Conservation (phyloP, 1,140 invertebrate species). For the Drosophila arizonae region DNA sequence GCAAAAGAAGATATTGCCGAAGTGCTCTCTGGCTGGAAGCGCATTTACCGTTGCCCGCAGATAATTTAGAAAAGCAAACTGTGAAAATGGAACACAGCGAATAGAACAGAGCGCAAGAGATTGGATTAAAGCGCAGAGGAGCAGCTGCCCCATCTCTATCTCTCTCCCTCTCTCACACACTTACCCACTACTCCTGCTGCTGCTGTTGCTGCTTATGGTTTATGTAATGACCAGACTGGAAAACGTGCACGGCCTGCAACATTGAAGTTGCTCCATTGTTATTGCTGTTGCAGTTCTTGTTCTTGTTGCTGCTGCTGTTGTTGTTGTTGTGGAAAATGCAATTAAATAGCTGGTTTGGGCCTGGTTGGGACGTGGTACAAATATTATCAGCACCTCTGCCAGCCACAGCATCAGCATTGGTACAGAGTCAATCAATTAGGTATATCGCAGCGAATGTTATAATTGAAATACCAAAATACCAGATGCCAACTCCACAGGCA, state of each 20-base stretch:
- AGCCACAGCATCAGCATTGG: slow-evolving; percentile 2
- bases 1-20: slow-evolving; percentile 40
- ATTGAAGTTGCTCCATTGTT: slow-evolving; percentile 62
- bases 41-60: slow-evolving; percentile 72
- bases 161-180: too few species aligned
- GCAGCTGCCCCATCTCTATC: too few species aligned
- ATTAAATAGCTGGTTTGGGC: slow-evolving; percentile 62
- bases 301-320: background rate
- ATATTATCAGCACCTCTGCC: slow-evolving; percentile 70
- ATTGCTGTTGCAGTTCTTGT: slow-evolving; percentile 9
- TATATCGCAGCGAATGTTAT: slow-evolving; percentile 63
- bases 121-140: too few species aligned
- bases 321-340: slow-evolving; percentile 62
- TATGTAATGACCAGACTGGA: slow-evolving; percentile 58
- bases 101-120: too few species aligned
- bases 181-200: background rate
- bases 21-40: slow-evolving; percentile 20
- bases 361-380: slow-evolving; percentile 57
- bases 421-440: slow-evolving; percentile 71
- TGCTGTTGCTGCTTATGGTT: slow-evolving; percentile 64
- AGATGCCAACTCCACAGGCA: slow-evolving; percentile 24
- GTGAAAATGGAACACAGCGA: slow-evolving; percentile 57
- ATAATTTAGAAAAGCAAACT: slow-evolving; percentile 68
- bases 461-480: slow-evolving; percentile 68
- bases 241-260: slow-evolving; percentile 64